Percentiles rank a stretch among this genome's conserved stretches.
These are phyloP conservation scores for Drosophila teissieri DNA, from an alignment of 1,140 invertebrate genomes.

Conservation along the genomic window DNA sequence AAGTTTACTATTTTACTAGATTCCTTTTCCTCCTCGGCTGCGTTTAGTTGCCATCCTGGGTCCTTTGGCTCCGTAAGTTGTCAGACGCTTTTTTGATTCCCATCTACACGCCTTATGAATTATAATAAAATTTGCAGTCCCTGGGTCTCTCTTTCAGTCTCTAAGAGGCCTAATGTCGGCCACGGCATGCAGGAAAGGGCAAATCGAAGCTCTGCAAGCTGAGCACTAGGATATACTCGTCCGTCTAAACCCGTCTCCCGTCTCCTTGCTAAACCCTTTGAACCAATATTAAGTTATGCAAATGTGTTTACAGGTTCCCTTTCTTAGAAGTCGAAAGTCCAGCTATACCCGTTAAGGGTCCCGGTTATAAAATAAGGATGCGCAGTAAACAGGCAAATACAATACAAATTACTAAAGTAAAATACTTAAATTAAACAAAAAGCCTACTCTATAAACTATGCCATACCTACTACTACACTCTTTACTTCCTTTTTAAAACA, in stretches of 20 bases:
- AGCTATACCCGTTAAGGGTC: slow-evolving; percentile 34
- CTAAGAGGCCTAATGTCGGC: slow-evolving; percentile 4
- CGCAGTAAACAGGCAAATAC: neutral
- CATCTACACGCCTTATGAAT: slow-evolving; percentile 72
- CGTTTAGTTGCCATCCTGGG: slow-evolving; percentile 19
- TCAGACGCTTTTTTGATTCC: slow-evolving; percentile 59
- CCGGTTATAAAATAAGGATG: neutral
- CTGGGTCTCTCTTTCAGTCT: neutral
- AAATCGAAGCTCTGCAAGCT: slow-evolving; percentile 16
- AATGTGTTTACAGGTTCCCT: slow-evolving; percentile 12
- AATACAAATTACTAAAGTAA: neutral
- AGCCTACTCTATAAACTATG: no score
- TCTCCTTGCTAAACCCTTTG: no score
- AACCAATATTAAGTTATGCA: slow-evolving; percentile 11
- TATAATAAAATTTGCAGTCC: slow-evolving; percentile 65
- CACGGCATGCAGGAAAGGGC: neutral
- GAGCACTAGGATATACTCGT: slow-evolving; percentile 1
- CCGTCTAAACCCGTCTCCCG: neutral
- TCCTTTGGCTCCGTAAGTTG: slow-evolving; percentile 37
- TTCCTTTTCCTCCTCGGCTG: slow-evolving; percentile 36
- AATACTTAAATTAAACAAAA: no score
- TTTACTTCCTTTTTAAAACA: no score
- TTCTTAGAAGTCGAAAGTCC: slow-evolving; percentile 19
- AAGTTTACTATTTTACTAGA: slow-evolving; percentile 61
- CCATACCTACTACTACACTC: no score